Percentiles rank a stretch among this genome's conserved stretches.
phyloP scores from a whole-genome alignment of 2,888 invertebrate species.

The Polydesmus complanatus region DNA sequence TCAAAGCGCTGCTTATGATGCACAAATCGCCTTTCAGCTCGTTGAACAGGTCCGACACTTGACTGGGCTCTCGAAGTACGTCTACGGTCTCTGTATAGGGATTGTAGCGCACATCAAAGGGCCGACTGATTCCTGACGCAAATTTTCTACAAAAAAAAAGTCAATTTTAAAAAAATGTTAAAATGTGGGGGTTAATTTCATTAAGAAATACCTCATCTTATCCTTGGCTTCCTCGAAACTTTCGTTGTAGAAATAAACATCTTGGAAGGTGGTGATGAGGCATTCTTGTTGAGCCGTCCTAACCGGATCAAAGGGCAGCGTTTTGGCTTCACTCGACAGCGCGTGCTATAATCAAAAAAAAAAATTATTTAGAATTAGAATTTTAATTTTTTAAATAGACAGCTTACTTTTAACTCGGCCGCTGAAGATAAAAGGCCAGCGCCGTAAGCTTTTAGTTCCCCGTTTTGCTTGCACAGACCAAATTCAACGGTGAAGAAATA shows the following conservation, averaged over 20 bases:
- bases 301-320: constrained; percentile 85
- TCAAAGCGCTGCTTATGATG: constrained; percentile 76
- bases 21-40: constrained; percentile 80
- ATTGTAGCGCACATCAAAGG: constrained; percentile 87
- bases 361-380: background rate
- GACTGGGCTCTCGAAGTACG: constrained; percentile 82
- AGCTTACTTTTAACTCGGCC: constrained; percentile 57
- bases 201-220: constrained; percentile 67
- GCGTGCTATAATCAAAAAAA: constrained; percentile 28
- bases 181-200: background rate
- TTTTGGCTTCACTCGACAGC: constrained; percentile 35
- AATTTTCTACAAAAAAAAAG: constrained; percentile 51
- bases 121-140: constrained; percentile 78
- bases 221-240: constrained; percentile 97
- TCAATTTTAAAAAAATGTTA: too few species aligned
- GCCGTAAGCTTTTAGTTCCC: constrained; percentile 76
- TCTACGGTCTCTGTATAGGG: constrained; percentile 91
- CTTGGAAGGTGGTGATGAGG: constrained; percentile 92
- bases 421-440: constrained; percentile 91
- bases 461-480: constrained; percentile 77
- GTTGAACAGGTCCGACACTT: constrained; percentile 77
- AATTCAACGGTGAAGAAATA: constrained; percentile 99
- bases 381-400: background rate
- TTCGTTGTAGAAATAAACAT: constrained; percentile 92
- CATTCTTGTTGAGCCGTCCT: constrained; percentile 80